A percentile compares a stretch with the other conserved stretches of the same genome.
Conservation (phyloP, 2,113 vertebrate genomes). For the Aix galericulata region DNA sequence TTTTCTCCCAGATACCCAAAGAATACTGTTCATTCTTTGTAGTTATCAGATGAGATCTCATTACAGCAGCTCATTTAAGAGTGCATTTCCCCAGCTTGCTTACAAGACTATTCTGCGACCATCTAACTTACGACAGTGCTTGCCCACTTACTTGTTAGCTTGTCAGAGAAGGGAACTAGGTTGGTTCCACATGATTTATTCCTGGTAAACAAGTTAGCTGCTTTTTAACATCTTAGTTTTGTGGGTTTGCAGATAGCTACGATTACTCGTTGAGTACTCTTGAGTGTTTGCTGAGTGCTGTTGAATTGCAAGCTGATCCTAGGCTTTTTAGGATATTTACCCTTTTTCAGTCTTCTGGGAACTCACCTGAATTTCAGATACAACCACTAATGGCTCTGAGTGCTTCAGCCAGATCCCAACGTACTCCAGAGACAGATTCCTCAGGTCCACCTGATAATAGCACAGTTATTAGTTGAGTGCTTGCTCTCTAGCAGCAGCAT, state of each 20-base stretch:
- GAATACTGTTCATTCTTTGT: background rate
- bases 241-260: background rate
- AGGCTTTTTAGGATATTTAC: background rate
- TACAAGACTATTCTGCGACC: background rate
- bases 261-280: background rate
- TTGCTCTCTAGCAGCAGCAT: background rate
- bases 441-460: background rate
- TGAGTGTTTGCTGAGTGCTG: background rate
- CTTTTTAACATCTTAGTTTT: slow-evolving; percentile 1
- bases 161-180: background rate
- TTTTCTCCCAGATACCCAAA: background rate
- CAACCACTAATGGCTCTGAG: background rate
- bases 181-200: background rate
- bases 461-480: background rate
- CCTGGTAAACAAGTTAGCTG: background rate
- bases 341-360: background rate
- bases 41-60: background rate
- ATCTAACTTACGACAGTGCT: fast-evolving
- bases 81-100: background rate
- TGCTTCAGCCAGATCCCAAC: background rate
- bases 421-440: background rate
- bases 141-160: background rate
- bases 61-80: background rate
- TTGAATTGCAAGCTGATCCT: background rate
- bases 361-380: background rate